Conservation (phyloP, 1,140 invertebrate species). For the Maconellicoccus hirsutus region DNA sequence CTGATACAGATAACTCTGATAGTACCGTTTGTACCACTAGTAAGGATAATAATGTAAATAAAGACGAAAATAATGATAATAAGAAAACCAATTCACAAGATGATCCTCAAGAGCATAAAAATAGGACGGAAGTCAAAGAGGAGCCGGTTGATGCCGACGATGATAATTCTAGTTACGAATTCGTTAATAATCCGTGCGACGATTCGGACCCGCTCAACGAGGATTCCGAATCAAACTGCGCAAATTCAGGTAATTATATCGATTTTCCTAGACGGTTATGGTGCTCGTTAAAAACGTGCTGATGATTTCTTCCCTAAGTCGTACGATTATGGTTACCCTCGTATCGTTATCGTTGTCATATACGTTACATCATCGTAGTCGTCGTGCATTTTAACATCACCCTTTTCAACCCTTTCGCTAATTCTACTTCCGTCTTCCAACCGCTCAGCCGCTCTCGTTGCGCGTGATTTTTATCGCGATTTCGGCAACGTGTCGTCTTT, state of each 20-base stretch:
- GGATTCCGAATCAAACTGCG: constrained; percentile 12
- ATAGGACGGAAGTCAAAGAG: neutral
- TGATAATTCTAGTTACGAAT: constrained; percentile 21
- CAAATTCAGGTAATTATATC: constrained; percentile 10
- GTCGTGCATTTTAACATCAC: too few species aligned
- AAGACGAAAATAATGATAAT: neutral
- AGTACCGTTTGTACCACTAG: neutral
- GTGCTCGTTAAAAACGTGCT: too few species aligned
- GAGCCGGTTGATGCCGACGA: neutral
- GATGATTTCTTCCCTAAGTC: neutral
- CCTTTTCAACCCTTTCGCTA: too few species aligned
- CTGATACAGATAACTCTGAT: neutral
- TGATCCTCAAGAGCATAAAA: constrained; percentile 9
- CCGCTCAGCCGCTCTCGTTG: neutral
- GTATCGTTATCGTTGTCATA: too few species aligned
- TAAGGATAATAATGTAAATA: neutral
- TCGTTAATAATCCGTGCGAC: neutral
- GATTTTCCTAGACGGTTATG: too few species aligned
- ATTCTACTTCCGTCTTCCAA: too few species aligned
- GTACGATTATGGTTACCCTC: too few species aligned
- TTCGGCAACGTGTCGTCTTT: too few species aligned
- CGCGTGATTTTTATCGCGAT: neutral
- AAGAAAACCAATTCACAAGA: neutral
- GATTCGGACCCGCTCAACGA: constrained; percentile 12
- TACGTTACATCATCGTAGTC: too few species aligned